Conservation (phyloP, 2,113 vertebrate species). For the Myodes glareolus region DNA sequence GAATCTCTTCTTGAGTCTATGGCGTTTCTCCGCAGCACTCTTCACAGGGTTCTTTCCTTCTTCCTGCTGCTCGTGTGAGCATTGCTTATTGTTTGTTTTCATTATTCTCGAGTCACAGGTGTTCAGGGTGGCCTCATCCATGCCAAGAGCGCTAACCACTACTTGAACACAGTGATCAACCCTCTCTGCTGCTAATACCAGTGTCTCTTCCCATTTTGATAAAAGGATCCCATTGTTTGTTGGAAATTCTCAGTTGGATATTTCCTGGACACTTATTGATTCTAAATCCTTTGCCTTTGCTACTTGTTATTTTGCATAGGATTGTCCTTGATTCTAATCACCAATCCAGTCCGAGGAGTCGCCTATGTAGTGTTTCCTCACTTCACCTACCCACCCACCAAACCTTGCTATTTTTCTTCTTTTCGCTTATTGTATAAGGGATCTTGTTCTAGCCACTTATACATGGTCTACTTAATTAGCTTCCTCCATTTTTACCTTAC, state of each 20-base stretch:
- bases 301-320: neutral
- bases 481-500: neutral
- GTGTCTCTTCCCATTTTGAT: neutral
- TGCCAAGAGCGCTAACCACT: neutral
- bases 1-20: neutral
- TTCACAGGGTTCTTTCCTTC: neutral
- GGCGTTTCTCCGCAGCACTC: neutral
- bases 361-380: neutral
- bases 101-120: neutral
- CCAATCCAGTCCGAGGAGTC: neutral
- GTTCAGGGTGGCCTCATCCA: neutral
- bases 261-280: neutral
- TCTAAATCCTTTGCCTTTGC: neutral
- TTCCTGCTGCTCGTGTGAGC: neutral
- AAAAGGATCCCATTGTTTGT: neutral
- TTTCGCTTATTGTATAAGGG: neutral
- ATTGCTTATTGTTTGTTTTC: neutral
- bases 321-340: neutral
- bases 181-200: neutral
- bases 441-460: neutral
- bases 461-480: neutral
- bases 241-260: neutral
- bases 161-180: neutral
- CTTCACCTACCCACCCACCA: rapidly evolving
- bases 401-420: neutral